Percentiles rank a stretch among this genome's conserved stretches.
phyloP scores from a whole-genome alignment of 2,113 vertebrate genomes.

The Grammomys surdaster region DNA sequence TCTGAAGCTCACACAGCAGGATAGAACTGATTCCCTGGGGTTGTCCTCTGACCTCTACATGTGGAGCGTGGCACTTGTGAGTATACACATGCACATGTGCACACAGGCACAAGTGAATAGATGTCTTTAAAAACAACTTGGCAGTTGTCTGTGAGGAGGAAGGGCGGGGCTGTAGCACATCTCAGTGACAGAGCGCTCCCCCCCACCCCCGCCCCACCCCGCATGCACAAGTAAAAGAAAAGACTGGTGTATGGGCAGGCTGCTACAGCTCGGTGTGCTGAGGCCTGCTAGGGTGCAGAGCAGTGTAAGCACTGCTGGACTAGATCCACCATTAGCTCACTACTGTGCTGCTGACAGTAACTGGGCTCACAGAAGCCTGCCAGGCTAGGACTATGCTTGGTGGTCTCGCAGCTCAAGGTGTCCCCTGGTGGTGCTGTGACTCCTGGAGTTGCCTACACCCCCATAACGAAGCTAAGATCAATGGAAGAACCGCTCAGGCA shows the following conservation, averaged over 20 bases:
- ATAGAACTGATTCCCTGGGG: not conserved
- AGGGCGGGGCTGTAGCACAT: not conserved
- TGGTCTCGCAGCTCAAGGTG: not conserved
- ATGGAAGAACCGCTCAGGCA: not conserved
- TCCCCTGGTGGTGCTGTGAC: not conserved
- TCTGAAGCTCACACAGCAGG: not conserved
- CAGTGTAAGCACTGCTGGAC: too few species aligned
- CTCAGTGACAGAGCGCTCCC: not conserved
- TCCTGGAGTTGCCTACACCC: fast-evolving
- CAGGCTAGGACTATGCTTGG: not conserved
- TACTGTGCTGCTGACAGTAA: not conserved
- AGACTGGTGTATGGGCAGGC: fast-evolving
- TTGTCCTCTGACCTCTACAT: not conserved
- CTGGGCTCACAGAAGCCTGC: not conserved
- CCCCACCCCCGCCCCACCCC: not conserved
- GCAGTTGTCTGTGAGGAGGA: not conserved
- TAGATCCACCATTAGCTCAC: not conserved
- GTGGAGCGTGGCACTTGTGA: not conserved
- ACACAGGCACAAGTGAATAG: too few species aligned
- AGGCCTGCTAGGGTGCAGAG: not conserved
- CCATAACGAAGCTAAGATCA: not conserved
- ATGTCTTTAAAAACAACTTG: not conserved
- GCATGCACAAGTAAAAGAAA: not conserved
- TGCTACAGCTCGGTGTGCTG: fast-evolving
- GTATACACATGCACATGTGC: not conserved